These are phyloP conservation scores for Ochropleura leucogaster DNA, from an alignment of 2,888 invertebrate genomes.

Conservation along the genomic window DNA sequence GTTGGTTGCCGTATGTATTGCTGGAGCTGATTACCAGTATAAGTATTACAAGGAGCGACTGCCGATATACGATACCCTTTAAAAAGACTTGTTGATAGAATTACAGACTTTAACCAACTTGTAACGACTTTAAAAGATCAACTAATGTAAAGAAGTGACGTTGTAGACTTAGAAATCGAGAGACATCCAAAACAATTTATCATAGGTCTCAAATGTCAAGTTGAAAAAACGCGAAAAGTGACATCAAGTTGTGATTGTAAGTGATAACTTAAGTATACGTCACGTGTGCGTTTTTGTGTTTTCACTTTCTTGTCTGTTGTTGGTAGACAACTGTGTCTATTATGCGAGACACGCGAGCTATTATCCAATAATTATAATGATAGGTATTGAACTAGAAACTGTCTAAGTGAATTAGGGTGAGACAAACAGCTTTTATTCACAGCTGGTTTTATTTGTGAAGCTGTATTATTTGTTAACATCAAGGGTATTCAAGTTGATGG, in stretches of 20 bases:
- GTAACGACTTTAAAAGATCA: neutral
- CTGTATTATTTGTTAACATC: neutral
- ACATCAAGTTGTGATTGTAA: constrained; percentile 48
- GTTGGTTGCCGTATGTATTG: too few relatives aligned
- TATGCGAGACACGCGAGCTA: constrained; percentile 54
- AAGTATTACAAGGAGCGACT: neutral
- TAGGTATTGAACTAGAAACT: constrained; percentile 56
- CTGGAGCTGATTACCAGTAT: neutral
- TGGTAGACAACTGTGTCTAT: constrained; percentile 41
- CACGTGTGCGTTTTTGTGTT: constrained; percentile 48
- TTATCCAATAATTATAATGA: constrained; percentile 50
- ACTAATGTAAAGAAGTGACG: neutral
- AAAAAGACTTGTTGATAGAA: neutral
- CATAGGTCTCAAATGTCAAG: constrained; percentile 25
- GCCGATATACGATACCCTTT: neutral
- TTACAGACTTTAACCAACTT: neutral
- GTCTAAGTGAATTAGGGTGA: constrained; percentile 36
- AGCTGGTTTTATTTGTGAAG: neutral
- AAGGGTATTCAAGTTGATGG: neutral
- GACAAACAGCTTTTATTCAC: constrained; percentile 23
- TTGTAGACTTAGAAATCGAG: constrained; percentile 34
- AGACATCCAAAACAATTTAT: constrained; percentile 38
- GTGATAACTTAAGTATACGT: constrained; percentile 56
- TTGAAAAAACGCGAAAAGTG: constrained; percentile 49
- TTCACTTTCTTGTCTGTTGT: constrained; percentile 57